Conservation (phyloP, 1,140 invertebrate species). For the Argopecten irradians region DNA sequence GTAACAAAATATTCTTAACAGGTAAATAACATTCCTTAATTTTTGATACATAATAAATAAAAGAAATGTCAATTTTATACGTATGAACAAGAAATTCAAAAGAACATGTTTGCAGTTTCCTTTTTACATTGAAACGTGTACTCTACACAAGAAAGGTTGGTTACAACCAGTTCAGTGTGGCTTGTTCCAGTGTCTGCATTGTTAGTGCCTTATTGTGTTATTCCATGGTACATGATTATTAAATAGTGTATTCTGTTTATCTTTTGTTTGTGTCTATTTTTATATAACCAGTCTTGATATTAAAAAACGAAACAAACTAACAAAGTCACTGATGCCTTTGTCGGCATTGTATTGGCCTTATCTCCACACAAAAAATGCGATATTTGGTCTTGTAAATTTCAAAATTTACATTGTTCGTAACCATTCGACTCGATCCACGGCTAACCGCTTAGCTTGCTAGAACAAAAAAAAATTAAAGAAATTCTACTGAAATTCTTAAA, state of each 20-base stretch:
- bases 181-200: not conserved
- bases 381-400: no score
- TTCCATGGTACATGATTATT: conserved; percentile 22
- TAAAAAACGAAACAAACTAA: no score
- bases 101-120: not conserved
- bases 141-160: not conserved
- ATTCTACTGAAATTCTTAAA: no score
- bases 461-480: no score
- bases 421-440: no score
- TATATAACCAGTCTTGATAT: no score
- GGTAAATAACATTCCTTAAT: not conserved
- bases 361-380: no score
- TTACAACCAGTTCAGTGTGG: not conserved
- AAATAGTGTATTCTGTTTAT: not conserved
- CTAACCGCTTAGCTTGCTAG: no score
- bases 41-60: not conserved
- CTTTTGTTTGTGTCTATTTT: no score
- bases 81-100: not conserved
- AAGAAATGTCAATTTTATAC: not conserved
- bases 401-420: no score
- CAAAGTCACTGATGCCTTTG: no score
- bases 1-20: not conserved
- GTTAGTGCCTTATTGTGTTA: conserved; percentile 21
- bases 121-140: not conserved
- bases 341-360: no score